Conservation (phyloP, 1,140 invertebrate species). For the Rhagoletis zephyria region DNA sequence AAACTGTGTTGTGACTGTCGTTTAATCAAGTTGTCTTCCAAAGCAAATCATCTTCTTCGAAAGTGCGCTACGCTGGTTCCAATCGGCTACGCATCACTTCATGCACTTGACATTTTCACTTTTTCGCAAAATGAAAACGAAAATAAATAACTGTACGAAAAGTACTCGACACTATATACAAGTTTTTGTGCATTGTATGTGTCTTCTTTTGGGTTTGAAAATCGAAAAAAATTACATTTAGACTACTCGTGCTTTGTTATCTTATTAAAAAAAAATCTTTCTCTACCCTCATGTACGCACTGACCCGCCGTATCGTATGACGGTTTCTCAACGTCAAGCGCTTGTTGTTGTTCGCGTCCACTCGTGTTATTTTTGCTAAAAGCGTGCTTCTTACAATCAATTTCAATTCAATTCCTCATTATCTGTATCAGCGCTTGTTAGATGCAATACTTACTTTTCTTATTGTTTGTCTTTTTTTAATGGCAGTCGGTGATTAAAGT, state of each 20-base stretch:
- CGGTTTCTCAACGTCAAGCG: slow-evolving; percentile 6
- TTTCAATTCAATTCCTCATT: slow-evolving; percentile 30
- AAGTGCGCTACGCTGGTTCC: background rate
- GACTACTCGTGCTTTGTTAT: background rate
- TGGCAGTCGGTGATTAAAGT: slow-evolving; percentile 7
- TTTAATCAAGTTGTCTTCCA: slow-evolving; percentile 35
- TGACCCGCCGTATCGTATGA: background rate
- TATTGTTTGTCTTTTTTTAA: background rate
- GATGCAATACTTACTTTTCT: background rate
- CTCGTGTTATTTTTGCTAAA: background rate
- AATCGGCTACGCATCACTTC: slow-evolving; percentile 42
- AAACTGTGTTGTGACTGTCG: background rate
- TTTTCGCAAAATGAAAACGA: slow-evolving; percentile 47
- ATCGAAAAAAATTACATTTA: no score
- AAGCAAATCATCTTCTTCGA: background rate
- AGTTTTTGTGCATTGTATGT: background rate
- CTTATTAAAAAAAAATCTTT: background rate
- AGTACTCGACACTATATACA: background rate
- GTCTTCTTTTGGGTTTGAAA: background rate
- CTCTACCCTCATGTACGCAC: background rate
- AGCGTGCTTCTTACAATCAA: background rate
- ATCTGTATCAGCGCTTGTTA: background rate
- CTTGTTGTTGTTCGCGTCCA: background rate
- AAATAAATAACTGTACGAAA: slow-evolving; percentile 38
- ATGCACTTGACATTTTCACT: slow-evolving; percentile 50